phyloP scores from a whole-genome alignment of 2,113 vertebrate species.

The Syngnathus scovelli region DNA sequence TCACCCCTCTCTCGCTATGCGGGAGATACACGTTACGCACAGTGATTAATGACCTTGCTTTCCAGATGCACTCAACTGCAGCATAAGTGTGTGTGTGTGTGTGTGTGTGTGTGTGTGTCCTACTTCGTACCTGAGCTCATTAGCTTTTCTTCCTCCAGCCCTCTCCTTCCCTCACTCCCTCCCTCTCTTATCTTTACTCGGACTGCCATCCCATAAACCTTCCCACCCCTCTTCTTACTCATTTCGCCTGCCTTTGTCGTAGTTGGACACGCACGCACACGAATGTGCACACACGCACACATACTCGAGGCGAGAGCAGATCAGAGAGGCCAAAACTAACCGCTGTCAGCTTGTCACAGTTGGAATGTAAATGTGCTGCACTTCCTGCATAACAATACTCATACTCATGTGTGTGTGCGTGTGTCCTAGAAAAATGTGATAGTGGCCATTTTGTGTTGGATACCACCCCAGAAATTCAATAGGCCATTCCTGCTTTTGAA shows the following conservation, averaged over 20 bases:
- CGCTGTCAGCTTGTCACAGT: slow-evolving; percentile 57
- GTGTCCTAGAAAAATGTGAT: slow-evolving; percentile 1
- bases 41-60: slow-evolving; percentile 64
- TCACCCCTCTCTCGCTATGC: not conserved
- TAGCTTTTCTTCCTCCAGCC: slow-evolving; percentile 42
- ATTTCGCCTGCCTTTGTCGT: slow-evolving; percentile 26
- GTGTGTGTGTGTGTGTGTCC: slow-evolving; percentile 45
- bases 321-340: slow-evolving; percentile 54
- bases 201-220: slow-evolving; percentile 29
- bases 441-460: not conserved
- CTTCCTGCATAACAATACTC: slow-evolving; percentile 50
- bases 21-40: slow-evolving; percentile 27
- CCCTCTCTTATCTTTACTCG: slow-evolving; percentile 22
- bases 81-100: slow-evolving; percentile 31
- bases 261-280: slow-evolving; percentile 11
- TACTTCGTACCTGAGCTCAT: slow-evolving; percentile 65
- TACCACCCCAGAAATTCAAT: not conserved
- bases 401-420: slow-evolving; percentile 7
- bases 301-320: slow-evolving; percentile 36
- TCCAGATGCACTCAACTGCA: slow-evolving; percentile 53
- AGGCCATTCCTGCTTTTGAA: not conserved
- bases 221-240: slow-evolving; percentile 30
- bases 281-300: slow-evolving; percentile 9
- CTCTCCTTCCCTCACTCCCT: slow-evolving; percentile 15
- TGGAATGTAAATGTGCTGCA: slow-evolving; percentile 52